Percentiles rank a stretch among this genome's conserved stretches.
phyloP scores from a whole-genome alignment of 2,888 invertebrate genomes.

The Byasa hedistus region DNA sequence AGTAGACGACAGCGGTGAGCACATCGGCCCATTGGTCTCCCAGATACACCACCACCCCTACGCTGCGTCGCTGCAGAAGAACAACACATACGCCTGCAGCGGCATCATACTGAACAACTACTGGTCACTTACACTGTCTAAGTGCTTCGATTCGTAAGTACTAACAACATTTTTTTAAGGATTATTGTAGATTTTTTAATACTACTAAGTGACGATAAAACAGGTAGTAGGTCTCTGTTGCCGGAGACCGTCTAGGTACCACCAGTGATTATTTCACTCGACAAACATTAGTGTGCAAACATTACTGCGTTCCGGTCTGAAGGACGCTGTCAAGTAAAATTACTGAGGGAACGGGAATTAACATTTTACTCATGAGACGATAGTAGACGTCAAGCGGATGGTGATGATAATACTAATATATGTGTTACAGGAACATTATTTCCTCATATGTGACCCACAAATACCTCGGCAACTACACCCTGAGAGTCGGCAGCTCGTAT shows the following conservation, averaged over 20 bases:
- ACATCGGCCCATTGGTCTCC: conserved; percentile 57
- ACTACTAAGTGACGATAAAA: too few species aligned
- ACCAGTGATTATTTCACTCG: too few species aligned
- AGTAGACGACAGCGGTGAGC: conserved; percentile 55
- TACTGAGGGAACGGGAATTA: too few species aligned
- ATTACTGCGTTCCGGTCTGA: too few species aligned
- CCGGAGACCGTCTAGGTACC: too few species aligned
- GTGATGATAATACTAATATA: neutral
- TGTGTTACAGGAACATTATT: conserved; percentile 51
- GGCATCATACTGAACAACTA: conserved; percentile 61
- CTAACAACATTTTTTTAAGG: neutral
- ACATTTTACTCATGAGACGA: too few species aligned
- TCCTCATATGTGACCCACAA: conserved; percentile 63
- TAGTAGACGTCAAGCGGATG: too few species aligned
- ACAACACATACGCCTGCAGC: conserved; percentile 61
- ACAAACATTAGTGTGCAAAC: too few species aligned
- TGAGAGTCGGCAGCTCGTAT: conserved; percentile 65
- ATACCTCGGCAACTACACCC: conserved; percentile 53
- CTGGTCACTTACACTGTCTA: conserved; percentile 65
- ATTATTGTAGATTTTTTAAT: neutral
- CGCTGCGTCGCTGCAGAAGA: conserved; percentile 52
- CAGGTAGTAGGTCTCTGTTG: too few species aligned
- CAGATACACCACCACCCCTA: conserved; percentile 62
- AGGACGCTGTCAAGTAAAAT: too few species aligned
- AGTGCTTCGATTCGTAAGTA: conserved; percentile 70